Base-by-base conservation (phyloP, 2,797 vertebrate species). In the Tarsius wallacei region DNA sequence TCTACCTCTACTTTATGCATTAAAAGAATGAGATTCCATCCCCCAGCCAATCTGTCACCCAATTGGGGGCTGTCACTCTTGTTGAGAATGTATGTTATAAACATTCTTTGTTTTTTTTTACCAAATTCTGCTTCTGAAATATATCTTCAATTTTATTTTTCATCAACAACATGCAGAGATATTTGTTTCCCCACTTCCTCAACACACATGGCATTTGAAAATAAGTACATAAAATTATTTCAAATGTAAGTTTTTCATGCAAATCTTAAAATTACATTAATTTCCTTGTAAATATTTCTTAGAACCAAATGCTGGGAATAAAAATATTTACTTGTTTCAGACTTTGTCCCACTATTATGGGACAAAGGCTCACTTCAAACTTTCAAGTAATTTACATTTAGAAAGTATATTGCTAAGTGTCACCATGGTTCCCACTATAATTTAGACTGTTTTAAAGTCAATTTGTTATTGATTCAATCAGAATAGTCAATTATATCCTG, bases 401-500 rank as follows among this genome's bases (percentile, higher is more conserved):
- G 86, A 97, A 97, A 93, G 68, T 86, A 82, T 85, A 11, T 53
- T 93, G 95, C 83, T 83, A 87, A 97, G 55, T 94, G 70, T 94
- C 92, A 78, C 84, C 36, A 31, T 84, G 55, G 51, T 61, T 91
- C 33, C 96, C 63, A 55, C 84, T 95, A 89, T 93, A 94, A 97
- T 94, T 97, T 97, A 96, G 47, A 81, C 64, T 88, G 53, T 93
- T 96, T 96, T 97, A 63, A 97, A 97, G 91, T 97, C 94, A 96
- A 93, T 97, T 92, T 97, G 16, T 85, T 94, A 97, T 97, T 42
- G 90, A 97, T 96, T 96, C 59, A 97, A 86, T 42, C 59, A 93
- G 78, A 98, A 96, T 1, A 0, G 96, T 96, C 96, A 96, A 97
- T 97, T 94, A 97, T 97, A 96, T 97, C 90, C 95, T 96, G 49